A percentile compares a stretch with the other conserved stretches of the same genome.
These are phyloP conservation scores for Lerema accius DNA, from an alignment of 1,140 invertebrate genomes.

Conservation along the genomic window DNA sequence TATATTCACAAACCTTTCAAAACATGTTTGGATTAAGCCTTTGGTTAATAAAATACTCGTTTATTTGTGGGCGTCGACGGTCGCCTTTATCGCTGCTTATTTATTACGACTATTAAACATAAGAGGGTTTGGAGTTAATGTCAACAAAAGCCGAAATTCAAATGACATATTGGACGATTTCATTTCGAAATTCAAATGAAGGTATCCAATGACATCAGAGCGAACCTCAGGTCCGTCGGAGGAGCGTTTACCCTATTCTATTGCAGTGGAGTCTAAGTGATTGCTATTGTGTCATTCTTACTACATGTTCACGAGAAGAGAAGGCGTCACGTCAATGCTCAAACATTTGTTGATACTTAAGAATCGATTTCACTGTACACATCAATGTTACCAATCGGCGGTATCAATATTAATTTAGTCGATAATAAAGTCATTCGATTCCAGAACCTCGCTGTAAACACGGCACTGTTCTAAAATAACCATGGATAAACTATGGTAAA, in stretches of 20 bases:
- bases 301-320: slow-evolving; percentile 59
- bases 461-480: slow-evolving; percentile 13
- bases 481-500: slow-evolving; percentile 17
- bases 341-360: not conserved
- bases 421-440: not conserved
- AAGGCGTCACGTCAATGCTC: slow-evolving; percentile 40
- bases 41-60: not conserved
- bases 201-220: slow-evolving; percentile 26
- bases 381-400: not conserved
- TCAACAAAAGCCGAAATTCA: no score
- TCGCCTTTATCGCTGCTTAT: not conserved
- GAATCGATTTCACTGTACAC: not conserved
- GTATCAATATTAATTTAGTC: not conserved
- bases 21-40: not conserved
- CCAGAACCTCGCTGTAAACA: not conserved
- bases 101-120: no score
- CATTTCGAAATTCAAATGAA: not conserved
- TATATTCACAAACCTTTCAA: not conserved
- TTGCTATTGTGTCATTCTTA: slow-evolving; percentile 65
- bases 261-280: slow-evolving; percentile 73
- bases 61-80: not conserved
- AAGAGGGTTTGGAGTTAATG: no score
- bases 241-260: slow-evolving; percentile 62
- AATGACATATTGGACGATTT: no score
- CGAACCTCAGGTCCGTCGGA: slow-evolving; percentile 12